Evolutionary conservation across 2,888 invertebrate species (phyloP).

Genomic region (Labia minor): DNA sequence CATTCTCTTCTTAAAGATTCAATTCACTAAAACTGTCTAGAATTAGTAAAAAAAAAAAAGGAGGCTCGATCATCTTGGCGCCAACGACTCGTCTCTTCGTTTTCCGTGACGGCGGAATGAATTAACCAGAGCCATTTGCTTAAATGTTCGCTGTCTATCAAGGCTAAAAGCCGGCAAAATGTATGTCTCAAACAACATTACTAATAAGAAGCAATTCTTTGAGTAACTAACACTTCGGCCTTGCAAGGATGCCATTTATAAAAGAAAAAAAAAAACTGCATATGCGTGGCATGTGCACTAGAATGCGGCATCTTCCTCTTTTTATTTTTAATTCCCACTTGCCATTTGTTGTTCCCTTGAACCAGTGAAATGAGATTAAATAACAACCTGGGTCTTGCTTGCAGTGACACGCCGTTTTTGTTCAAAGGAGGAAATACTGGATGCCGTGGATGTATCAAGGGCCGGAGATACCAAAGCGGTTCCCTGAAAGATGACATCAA

Average conservation of each 20-base stretch:
- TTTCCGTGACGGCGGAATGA: background rate
- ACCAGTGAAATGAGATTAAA: background rate
- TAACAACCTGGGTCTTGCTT: constrained; percentile 44
- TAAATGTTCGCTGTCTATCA: background rate
- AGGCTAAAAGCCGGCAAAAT: constrained; percentile 1
- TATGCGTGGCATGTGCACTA: too few species aligned
- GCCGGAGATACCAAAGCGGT: background rate
- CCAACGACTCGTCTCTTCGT: background rate
- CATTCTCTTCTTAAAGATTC: too few species aligned
- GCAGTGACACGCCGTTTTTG: constrained; percentile 72
- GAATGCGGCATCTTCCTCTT: too few species aligned
- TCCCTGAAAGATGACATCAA: background rate
- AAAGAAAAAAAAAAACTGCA: too few species aligned
- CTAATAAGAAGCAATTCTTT: background rate
- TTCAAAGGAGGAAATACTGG: constrained; percentile 44
- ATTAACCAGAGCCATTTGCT: background rate
- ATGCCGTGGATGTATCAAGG: constrained; percentile 25
- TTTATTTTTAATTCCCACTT: too few species aligned
- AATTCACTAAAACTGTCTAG: too few species aligned
- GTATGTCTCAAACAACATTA: background rate
- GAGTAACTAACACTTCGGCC: background rate
- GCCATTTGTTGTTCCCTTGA: too few species aligned
- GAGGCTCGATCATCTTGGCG: background rate
- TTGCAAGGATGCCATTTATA: too few species aligned
- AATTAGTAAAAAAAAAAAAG: background rate